Evolutionary conservation across 2,888 invertebrate genomes (phyloP).

Genomic region (Pardosa pseudoannulata): DNA sequence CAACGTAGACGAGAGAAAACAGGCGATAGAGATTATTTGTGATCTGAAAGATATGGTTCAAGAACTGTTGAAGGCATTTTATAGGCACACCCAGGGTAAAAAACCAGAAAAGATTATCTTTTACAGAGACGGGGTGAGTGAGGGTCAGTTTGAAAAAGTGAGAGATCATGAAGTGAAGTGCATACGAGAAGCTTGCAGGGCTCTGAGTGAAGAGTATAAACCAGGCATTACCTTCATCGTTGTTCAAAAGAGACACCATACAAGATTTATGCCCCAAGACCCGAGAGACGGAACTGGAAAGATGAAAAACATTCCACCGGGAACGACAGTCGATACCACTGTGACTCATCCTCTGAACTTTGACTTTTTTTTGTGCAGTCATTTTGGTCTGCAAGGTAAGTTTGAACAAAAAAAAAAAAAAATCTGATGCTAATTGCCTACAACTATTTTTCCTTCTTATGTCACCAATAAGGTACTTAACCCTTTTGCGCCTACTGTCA

Average conservation of each 20-base stretch:
- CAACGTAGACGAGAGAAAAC: conserved; percentile 78
- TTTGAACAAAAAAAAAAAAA: too few relatives aligned
- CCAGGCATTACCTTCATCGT: conserved; percentile 93
- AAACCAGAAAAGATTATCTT: conserved; percentile 84
- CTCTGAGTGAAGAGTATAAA: conserved; percentile 80
- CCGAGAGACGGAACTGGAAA: conserved; percentile 75
- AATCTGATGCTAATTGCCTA: too few relatives aligned
- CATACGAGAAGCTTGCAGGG: conserved; percentile 83
- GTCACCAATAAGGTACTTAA: too few relatives aligned
- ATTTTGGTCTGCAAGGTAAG: conserved; percentile 80
- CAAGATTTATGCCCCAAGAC: conserved; percentile 80
- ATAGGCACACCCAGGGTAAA: conserved; percentile 77
- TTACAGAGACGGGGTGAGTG: conserved; percentile 89
- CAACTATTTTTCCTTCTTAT: too few relatives aligned
- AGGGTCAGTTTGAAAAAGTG: conserved; percentile 86
- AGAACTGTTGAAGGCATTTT: conserved; percentile 83
- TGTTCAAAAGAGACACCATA: conserved; percentile 98
- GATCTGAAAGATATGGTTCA: conserved; percentile 84
- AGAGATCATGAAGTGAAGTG: conserved; percentile 80
- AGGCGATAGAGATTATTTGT: conserved; percentile 74
- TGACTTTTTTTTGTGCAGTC: conserved; percentile 91
- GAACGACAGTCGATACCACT: conserved; percentile 89
- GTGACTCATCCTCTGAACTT: conserved; percentile 91
- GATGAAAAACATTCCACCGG: conserved; percentile 86
- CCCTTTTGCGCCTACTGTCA: too few relatives aligned